Evolutionary conservation across 2,113 vertebrate genomes (phyloP).

Genomic region (Alligator mississippiensis): DNA sequence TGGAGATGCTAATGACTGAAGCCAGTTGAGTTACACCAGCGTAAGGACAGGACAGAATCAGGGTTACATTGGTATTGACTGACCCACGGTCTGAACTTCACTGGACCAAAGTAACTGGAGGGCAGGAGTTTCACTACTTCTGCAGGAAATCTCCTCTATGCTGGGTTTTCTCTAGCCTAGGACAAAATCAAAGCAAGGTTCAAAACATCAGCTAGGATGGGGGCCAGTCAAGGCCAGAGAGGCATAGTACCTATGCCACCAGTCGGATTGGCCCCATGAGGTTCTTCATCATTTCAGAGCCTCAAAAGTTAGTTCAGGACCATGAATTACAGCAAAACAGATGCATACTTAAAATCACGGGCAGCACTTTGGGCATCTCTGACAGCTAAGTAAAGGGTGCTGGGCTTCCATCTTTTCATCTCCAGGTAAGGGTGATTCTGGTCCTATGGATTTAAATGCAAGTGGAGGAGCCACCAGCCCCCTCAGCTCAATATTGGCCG

Average conservation of each 20-base stretch:
- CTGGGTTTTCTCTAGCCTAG: neutral
- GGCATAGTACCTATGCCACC: too few species aligned
- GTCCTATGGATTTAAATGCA: neutral
- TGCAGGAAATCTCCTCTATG: constrained; percentile 25
- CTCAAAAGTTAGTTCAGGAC: neutral
- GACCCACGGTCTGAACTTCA: neutral
- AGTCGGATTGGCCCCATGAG: neutral
- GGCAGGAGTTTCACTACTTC: constrained; percentile 11
- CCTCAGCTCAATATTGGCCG: neutral
- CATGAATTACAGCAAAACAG: neutral
- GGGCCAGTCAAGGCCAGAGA: neutral
- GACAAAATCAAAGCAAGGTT: neutral
- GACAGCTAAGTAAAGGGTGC: neutral
- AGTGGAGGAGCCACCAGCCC: accelerated
- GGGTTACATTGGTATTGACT: constrained; percentile 33
- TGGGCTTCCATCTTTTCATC: neutral
- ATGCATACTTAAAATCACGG: too few species aligned
- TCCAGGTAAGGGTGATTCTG: accelerated
- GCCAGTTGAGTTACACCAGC: neutral
- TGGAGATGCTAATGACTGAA: neutral
- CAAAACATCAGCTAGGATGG: accelerated
- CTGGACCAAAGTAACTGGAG: constrained; percentile 22
- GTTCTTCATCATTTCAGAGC: neutral
- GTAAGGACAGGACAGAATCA: neutral
- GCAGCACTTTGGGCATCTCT: neutral